These are phyloP conservation scores for Megaleporinus macrocephalus DNA, from an alignment of 2,113 vertebrate species.

Conservation along the genomic window DNA sequence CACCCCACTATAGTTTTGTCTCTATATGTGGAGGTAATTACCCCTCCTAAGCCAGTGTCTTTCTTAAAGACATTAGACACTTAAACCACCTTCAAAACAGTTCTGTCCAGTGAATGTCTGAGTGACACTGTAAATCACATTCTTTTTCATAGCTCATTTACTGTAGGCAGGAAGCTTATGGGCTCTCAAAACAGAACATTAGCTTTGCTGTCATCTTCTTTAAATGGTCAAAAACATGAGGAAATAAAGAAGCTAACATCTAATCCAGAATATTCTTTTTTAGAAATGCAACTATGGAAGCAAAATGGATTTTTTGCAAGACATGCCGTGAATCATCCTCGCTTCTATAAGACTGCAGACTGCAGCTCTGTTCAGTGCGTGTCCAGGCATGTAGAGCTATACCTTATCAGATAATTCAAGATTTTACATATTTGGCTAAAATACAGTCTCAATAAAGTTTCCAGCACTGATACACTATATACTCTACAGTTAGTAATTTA, in stretches of 20 bases:
- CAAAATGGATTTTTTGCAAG: neutral
- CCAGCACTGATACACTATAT: no score
- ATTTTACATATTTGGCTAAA: no score
- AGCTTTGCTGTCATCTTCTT: neutral
- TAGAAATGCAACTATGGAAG: neutral
- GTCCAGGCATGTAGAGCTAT: no score
- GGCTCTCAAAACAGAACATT: neutral
- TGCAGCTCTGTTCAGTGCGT: no score
- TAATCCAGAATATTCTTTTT: neutral
- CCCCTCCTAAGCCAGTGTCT: neutral
- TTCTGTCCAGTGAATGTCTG: neutral
- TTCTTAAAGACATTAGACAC: neutral
- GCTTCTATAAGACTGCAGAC: no score
- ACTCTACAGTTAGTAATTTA: no score
- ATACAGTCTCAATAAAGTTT: no score
- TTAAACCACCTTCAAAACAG: neutral
- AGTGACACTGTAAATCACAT: slow-evolving; percentile 12
- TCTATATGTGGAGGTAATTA: slow-evolving; percentile 4
- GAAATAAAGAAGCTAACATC: neutral
- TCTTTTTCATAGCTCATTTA: neutral
- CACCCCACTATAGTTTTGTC: neutral
- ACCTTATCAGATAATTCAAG: no score
- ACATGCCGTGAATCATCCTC: no score
- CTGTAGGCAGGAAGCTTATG: neutral
- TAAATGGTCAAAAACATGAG: neutral